Conservation (phyloP, 2,888 invertebrate genomes). For the Catocala nupta region DNA sequence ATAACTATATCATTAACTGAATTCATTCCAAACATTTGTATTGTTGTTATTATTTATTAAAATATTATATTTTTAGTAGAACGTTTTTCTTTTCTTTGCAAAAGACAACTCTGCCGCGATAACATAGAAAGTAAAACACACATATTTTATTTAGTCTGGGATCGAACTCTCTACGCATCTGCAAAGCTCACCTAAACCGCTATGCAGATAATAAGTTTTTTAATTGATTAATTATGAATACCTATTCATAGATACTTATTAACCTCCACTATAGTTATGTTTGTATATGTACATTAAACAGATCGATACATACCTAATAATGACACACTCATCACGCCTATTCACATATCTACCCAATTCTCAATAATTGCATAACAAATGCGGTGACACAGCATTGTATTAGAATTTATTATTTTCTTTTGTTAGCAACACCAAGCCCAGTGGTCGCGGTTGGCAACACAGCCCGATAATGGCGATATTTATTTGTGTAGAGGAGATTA, state of each 20-base stretch:
- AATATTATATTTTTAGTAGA: too few species aligned
- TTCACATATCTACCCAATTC: slow-evolving; percentile 63
- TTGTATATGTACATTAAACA: neutral
- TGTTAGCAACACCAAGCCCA: slow-evolving; percentile 69
- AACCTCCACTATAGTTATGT: neutral
- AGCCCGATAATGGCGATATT: slow-evolving; percentile 71
- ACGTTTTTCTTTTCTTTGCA: too few species aligned
- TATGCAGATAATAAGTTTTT: too few species aligned
- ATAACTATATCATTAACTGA: too few species aligned
- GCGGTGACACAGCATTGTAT: slow-evolving; percentile 77
- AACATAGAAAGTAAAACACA: too few species aligned
- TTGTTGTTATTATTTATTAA: too few species aligned
- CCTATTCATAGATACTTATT: neutral
- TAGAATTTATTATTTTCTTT: slow-evolving; percentile 81
- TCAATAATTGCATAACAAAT: slow-evolving; percentile 83
- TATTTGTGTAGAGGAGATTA: slow-evolving; percentile 71
- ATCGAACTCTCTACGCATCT: too few species aligned
- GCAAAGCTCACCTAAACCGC: too few species aligned
- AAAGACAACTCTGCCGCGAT: too few species aligned
- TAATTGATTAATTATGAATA: too few species aligned
- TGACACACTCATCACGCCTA: slow-evolving; percentile 58
- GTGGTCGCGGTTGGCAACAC: slow-evolving; percentile 64
- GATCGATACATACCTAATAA: slow-evolving; percentile 34
- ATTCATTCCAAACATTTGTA: too few species aligned
- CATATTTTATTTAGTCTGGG: too few species aligned